phyloP scores from a whole-genome alignment of 2,888 invertebrate genomes.

The Dusona sp. region DNA sequence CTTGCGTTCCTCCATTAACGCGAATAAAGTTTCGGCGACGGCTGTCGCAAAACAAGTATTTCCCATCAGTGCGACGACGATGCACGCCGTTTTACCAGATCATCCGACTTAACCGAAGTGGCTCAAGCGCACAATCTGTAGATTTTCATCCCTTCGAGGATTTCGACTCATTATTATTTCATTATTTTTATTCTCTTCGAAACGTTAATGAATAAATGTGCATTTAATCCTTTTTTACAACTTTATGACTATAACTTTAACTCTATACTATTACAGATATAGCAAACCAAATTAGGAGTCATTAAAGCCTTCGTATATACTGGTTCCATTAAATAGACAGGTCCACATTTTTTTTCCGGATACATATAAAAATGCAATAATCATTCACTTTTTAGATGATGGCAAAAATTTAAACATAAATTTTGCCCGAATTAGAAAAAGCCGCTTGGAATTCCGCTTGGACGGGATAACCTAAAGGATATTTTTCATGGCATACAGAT shows the following conservation, averaged over 20 bases:
- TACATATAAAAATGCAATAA: too few species aligned
- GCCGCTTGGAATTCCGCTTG: too few species aligned
- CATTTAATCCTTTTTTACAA: background rate
- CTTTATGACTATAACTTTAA: background rate
- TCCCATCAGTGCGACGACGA: constrained; percentile 78
- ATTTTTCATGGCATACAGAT: background rate
- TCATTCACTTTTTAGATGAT: too few species aligned
- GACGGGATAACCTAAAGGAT: background rate
- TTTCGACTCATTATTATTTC: constrained; percentile 22
- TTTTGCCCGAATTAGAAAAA: too few species aligned
- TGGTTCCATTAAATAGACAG: too few species aligned
- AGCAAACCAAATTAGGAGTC: background rate
- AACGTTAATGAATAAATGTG: background rate
- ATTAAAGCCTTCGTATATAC: too few species aligned
- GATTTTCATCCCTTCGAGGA: background rate
- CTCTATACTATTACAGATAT: background rate
- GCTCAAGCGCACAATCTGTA: constrained; percentile 6
- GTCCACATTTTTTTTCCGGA: too few species aligned
- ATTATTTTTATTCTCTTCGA: background rate
- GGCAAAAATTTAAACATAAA: too few species aligned
- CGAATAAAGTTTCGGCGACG: constrained; percentile 80
- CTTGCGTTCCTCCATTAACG: constrained; percentile 60
- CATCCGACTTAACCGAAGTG: constrained; percentile 43
- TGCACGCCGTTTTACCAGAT: constrained; percentile 17
- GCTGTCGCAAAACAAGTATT: constrained; percentile 81